Evolutionary conservation across 1,140 invertebrate species (phyloP).

Genomic region (Chrysopa pallens): DNA sequence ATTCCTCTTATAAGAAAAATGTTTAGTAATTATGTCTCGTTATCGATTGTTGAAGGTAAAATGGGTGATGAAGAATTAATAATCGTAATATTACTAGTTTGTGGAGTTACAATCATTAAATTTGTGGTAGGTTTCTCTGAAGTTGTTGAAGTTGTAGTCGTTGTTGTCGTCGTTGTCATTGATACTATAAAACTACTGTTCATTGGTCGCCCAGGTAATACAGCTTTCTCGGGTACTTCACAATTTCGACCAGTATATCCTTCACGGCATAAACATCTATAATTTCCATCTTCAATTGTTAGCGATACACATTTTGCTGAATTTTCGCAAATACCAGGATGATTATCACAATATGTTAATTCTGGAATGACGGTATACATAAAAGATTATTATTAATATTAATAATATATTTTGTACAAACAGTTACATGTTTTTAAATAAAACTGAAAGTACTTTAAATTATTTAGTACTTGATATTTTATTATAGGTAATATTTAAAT

Average conservation of each 20-base stretch:
- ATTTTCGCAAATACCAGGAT: conserved; percentile 50
- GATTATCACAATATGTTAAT: conserved; percentile 56
- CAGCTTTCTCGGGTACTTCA: conserved; percentile 25
- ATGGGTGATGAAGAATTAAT: too few species aligned
- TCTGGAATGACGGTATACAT: conserved; percentile 40
- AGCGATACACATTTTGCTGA: conserved; percentile 62
- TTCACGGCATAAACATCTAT: conserved; percentile 43
- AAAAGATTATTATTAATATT: too few species aligned
- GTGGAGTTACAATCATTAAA: conserved; percentile 1
- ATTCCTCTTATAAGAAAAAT: too few species aligned
- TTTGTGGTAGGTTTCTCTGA: neutral
- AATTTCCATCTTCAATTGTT: conserved; percentile 53
- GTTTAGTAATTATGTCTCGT: too few species aligned
- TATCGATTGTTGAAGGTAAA: too few species aligned
- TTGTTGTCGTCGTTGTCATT: neutral
- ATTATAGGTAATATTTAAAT: too few species aligned
- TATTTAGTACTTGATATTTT: too few species aligned
- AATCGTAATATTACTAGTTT: neutral
- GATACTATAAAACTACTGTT: conserved; percentile 1
- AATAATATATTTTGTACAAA: too few species aligned
- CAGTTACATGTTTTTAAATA: too few species aligned
- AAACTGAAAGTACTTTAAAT: too few species aligned
- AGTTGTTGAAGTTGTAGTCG: conserved; percentile 3
- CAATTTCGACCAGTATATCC: conserved; percentile 38
- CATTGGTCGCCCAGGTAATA: neutral